Conservation (phyloP, 2,888 invertebrate species). For the Laothoe populi region DNA sequence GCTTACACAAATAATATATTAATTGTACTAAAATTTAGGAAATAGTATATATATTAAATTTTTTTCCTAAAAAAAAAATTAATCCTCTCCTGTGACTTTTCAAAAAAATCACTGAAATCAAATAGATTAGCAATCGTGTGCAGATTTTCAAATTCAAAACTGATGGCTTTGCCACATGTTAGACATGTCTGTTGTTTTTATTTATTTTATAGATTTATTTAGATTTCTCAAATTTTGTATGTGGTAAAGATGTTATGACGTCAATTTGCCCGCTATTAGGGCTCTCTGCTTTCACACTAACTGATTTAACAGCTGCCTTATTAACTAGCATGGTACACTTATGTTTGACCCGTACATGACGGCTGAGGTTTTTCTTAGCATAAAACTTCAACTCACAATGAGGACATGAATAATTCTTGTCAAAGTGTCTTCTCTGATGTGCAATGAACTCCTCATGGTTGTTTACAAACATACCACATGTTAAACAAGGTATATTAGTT, state of each 20-base stretch:
- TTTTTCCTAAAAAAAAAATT: too few species aligned
- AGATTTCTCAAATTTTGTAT: background rate
- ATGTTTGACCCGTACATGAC: conserved; percentile 40
- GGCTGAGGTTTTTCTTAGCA: conserved; percentile 42
- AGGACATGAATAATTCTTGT: conserved; percentile 58
- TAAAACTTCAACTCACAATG: conserved; percentile 60
- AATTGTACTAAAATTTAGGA: too few species aligned
- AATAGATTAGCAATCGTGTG: too few species aligned
- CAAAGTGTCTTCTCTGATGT: conserved; percentile 62
- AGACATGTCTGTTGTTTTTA: too few species aligned
- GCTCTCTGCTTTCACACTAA: conserved; percentile 31
- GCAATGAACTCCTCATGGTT: conserved; percentile 50
- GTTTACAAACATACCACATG: conserved; percentile 64
- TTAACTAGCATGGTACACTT: conserved; percentile 31
- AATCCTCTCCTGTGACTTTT: too few species aligned
- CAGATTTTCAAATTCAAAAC: too few species aligned
- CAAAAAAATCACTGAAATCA: too few species aligned
- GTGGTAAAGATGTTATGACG: background rate
- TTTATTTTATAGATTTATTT: background rate
- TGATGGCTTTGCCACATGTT: too few species aligned
- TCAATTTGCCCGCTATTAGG: conserved; percentile 18
- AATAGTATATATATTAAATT: too few species aligned
- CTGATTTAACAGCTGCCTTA: conserved; percentile 26
- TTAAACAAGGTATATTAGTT: conserved; percentile 56
- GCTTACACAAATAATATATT: too few species aligned